Evolutionary conservation across 2,888 invertebrate genomes (phyloP).

Genomic region (Calliphora vomitoria): DNA sequence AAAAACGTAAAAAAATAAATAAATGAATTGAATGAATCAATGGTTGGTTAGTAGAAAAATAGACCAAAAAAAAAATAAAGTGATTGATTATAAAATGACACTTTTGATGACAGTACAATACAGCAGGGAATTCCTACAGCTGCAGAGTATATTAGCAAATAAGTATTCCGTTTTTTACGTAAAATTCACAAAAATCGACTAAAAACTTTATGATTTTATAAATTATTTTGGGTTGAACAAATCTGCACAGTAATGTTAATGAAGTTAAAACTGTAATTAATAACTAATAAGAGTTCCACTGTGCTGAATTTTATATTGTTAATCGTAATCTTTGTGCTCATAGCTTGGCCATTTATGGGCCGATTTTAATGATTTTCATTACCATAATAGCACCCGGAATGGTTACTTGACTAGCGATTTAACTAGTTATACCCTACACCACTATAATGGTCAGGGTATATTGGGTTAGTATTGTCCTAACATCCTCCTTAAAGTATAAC

Average conservation of each 20-base stretch:
- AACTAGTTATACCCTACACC: too few species aligned
- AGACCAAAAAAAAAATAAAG: constrained; percentile 35
- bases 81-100: constrained; percentile 71
- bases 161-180: background rate
- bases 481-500: too few species aligned
- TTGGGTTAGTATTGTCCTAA: too few species aligned
- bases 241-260: background rate
- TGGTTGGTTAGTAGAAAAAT: background rate
- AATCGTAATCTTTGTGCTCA: too few species aligned
- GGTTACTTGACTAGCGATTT: too few species aligned
- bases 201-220: constrained; percentile 8
- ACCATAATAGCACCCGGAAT: too few species aligned
- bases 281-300: too few species aligned
- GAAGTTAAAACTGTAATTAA: background rate
- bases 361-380: too few species aligned
- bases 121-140: constrained; percentile 15
- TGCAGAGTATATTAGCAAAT: background rate
- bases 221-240: background rate
- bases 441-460: too few species aligned
- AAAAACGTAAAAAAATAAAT: constrained; percentile 13
- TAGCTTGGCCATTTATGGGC: too few species aligned
- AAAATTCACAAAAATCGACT: background rate
- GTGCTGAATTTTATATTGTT: too few species aligned
- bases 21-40: constrained; percentile 37
- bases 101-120: constrained; percentile 40